These are phyloP conservation scores for Embiotoca jacksoni DNA, from an alignment of 2,113 vertebrate genomes.

Conservation along the genomic window DNA sequence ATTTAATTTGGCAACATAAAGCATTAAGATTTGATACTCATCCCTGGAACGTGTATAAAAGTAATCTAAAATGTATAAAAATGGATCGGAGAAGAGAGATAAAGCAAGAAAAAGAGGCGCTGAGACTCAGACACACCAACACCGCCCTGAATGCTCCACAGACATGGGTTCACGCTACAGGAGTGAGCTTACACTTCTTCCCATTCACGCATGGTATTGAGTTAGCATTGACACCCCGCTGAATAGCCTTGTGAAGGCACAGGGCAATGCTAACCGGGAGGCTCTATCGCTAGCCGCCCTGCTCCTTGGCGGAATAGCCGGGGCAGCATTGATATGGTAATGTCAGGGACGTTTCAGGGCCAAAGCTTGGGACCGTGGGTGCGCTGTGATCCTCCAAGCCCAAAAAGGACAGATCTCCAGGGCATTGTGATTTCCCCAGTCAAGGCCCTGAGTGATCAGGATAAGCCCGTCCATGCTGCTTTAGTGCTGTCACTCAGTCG, in stretches of 20 bases:
- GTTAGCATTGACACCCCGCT: slow-evolving; percentile 72
- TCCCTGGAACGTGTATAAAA: background rate
- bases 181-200: slow-evolving; percentile 64
- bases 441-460: slow-evolving; percentile 80
- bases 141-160: slow-evolving; percentile 37
- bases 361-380: slow-evolving; percentile 78
- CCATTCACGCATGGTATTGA: slow-evolving; percentile 66
- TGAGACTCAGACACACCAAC: slow-evolving; percentile 27
- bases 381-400: slow-evolving; percentile 79
- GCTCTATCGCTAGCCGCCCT: slow-evolving; percentile 66
- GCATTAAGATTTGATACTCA: background rate
- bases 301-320: slow-evolving; percentile 66
- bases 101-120: slow-evolving; percentile 8
- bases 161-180: slow-evolving; percentile 55
- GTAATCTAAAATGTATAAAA: slow-evolving; percentile 1
- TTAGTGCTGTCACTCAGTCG: slow-evolving; percentile 81
- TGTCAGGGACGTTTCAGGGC: slow-evolving; percentile 70
- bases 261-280: slow-evolving; percentile 67
- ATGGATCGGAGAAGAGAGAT: slow-evolving; percentile 16
- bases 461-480: slow-evolving; percentile 78
- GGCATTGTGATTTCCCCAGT: slow-evolving; percentile 80
- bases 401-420: slow-evolving; percentile 80
- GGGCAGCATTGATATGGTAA: slow-evolving; percentile 79
- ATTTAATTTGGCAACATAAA: background rate
- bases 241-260: slow-evolving; percentile 67